Evolutionary conservation across 2,888 invertebrate genomes (phyloP).

Genomic region (Polylopha cassiicola): DNA sequence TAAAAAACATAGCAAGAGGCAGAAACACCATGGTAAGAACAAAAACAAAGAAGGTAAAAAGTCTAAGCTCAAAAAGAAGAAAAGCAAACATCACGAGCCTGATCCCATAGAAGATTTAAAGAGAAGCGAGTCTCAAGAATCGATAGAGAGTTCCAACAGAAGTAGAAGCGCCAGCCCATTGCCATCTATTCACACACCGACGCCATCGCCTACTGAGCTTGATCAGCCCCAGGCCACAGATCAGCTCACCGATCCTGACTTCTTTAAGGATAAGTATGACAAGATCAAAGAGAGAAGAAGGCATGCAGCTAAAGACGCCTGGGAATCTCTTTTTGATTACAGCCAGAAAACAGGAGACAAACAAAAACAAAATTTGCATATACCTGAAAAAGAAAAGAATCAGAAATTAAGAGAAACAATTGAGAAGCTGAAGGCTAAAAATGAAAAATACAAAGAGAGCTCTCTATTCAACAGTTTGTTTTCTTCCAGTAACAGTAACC

Average conservation of each 20-base stretch:
- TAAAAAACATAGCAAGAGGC: conserved; percentile 55
- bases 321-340: conserved; percentile 65
- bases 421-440: conserved; percentile 80
- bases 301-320: conserved; percentile 68
- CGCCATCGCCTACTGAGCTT: conserved; percentile 56
- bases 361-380: conserved; percentile 51
- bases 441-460: conserved; percentile 70
- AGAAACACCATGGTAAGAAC: conserved; percentile 56
- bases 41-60: conserved; percentile 69
- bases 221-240: conserved; percentile 37
- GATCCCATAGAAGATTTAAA: conserved; percentile 39
- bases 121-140: conserved; percentile 48
- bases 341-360: conserved; percentile 64
- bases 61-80: conserved; percentile 69
- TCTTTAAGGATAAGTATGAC: conserved; percentile 78
- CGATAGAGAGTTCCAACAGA: conserved; percentile 60
- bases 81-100: conserved; percentile 52
- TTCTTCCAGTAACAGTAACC: conserved; percentile 40
- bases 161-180: conserved; percentile 67
- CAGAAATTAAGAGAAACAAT: conserved; percentile 76
- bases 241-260: conserved; percentile 53
- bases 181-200: conserved; percentile 65
- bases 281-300: conserved; percentile 79
- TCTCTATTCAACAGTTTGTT: conserved; percentile 54
- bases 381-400: conserved; percentile 70